A percentile compares a stretch with the other conserved stretches of the same genome.
Evolutionary conservation across 2,113 vertebrate genomes (phyloP).

Genomic region (Aspidoscelis tigris): DNA sequence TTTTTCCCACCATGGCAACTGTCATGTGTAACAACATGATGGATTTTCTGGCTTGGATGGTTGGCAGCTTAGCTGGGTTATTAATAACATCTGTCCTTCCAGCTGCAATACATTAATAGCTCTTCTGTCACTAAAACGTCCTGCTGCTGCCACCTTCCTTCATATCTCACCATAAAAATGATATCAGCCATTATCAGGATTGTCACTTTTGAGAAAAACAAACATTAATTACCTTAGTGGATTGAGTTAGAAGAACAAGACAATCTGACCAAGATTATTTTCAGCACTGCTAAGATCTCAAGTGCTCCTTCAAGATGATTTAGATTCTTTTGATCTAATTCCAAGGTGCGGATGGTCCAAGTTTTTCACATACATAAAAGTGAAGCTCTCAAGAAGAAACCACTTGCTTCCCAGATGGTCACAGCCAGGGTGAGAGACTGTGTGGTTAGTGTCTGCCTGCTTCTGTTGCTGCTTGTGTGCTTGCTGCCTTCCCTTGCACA

Average conservation of each 20-base stretch:
- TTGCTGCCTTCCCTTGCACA: too few relatives aligned
- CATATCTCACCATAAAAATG: slow-evolving; percentile 34
- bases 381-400: too few relatives aligned
- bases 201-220: slow-evolving; percentile 16
- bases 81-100: slow-evolving; percentile 34
- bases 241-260: background rate
- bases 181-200: slow-evolving; percentile 17
- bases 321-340: background rate
- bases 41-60: slow-evolving; percentile 17
- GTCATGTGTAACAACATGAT: slow-evolving; percentile 17
- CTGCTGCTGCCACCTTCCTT: slow-evolving; percentile 23
- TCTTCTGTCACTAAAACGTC: slow-evolving; percentile 26
- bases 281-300: background rate
- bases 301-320: background rate
- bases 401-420: too few relatives aligned
- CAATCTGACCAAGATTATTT: background rate
- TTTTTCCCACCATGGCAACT: slow-evolving; percentile 30
- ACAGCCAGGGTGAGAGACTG: too few relatives aligned
- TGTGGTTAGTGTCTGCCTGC: too few relatives aligned
- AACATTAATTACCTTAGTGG: background rate
- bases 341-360: background rate
- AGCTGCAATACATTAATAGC: slow-evolving; percentile 16
- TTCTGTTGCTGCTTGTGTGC: too few relatives aligned
- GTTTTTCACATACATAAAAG: background rate
- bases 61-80: slow-evolving; percentile 19